Conservation (phyloP, 2,888 invertebrate species). For the Hedychridium roseum region DNA sequence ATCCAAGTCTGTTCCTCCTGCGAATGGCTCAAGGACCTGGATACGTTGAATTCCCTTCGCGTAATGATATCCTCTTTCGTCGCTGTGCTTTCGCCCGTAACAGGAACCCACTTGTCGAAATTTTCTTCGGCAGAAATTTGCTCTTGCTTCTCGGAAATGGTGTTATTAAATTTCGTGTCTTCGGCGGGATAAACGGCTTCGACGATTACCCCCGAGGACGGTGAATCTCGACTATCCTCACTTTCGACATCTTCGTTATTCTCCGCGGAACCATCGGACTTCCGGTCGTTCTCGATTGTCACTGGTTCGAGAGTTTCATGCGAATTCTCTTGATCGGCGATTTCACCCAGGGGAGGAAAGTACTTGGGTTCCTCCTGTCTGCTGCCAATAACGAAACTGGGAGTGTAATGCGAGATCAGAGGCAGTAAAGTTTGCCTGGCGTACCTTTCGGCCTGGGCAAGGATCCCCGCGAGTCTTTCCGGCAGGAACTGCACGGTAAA, state of each 20-base stretch:
- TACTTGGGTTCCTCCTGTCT: conserved; percentile 69
- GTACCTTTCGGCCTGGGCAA: conserved; percentile 83
- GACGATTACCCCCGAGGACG: conserved; percentile 11
- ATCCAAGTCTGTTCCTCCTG: conserved; percentile 42
- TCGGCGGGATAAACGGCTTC: conserved; percentile 17
- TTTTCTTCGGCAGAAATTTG: too few relatives aligned
- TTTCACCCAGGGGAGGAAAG: conserved; percentile 68
- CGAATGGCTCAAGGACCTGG: conserved; percentile 21
- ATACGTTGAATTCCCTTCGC: conserved; percentile 18
- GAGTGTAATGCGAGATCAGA: conserved; percentile 81
- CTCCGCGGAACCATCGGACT: background rate
- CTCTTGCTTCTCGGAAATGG: background rate
- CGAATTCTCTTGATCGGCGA: conserved; percentile 1
- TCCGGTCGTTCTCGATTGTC: background rate
- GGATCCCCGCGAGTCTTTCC: conserved; percentile 78
- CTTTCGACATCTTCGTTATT: too few relatives aligned
- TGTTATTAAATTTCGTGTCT: background rate
- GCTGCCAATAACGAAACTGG: conserved; percentile 67
- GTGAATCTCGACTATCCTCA: too few relatives aligned
- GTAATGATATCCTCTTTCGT: background rate
- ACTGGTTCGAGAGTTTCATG: too few relatives aligned
- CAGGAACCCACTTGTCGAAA: too few relatives aligned
- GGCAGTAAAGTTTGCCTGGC: conserved; percentile 81
- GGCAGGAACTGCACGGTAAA: conserved; percentile 81
- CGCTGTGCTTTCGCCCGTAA: background rate